phyloP scores from a whole-genome alignment of 2,888 invertebrate species.

The Alviniconcha strummeri region DNA sequence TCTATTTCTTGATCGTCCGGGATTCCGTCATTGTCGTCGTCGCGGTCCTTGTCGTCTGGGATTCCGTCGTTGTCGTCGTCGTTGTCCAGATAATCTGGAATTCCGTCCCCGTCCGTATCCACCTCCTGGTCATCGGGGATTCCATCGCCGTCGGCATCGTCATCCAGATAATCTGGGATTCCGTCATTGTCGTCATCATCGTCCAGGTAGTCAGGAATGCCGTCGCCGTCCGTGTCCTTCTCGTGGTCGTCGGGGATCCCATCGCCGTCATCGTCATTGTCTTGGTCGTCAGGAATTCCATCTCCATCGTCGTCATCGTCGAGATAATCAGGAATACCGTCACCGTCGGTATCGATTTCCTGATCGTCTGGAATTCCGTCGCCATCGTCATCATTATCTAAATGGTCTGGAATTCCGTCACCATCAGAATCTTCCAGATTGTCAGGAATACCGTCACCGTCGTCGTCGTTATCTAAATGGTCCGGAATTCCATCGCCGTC shows the following conservation, averaged over 20 bases:
- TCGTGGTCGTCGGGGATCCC: constrained; percentile 63
- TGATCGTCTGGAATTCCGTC: constrained; percentile 62
- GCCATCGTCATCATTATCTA: constrained; percentile 58
- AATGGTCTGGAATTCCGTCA: constrained; percentile 61
- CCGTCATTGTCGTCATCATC: constrained; percentile 65
- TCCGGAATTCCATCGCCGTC: constrained; percentile 53
- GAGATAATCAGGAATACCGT: constrained; percentile 60
- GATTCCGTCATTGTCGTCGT: constrained; percentile 60
- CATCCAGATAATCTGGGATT: constrained; percentile 61
- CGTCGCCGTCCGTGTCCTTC: constrained; percentile 67
- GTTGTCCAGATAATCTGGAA: constrained; percentile 62
- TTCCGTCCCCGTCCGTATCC: constrained; percentile 69
- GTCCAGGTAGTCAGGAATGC: constrained; percentile 65
- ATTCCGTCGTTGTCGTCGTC: constrained; percentile 65
- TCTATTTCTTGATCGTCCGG: constrained; percentile 54
- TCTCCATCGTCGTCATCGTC: constrained; percentile 65
- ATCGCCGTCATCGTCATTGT: constrained; percentile 64
- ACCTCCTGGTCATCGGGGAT: constrained; percentile 50
- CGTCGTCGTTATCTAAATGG: constrained; percentile 52
- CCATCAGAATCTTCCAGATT: constrained; percentile 55
- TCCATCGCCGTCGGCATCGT: constrained; percentile 63
- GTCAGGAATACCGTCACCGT: constrained; percentile 64
- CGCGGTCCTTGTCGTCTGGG: constrained; percentile 54
- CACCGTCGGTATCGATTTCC: constrained; percentile 52
- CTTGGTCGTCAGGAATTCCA: constrained; percentile 58